phyloP scores from a whole-genome alignment of 2,888 invertebrate genomes.

The Coenonympha glycerion region DNA sequence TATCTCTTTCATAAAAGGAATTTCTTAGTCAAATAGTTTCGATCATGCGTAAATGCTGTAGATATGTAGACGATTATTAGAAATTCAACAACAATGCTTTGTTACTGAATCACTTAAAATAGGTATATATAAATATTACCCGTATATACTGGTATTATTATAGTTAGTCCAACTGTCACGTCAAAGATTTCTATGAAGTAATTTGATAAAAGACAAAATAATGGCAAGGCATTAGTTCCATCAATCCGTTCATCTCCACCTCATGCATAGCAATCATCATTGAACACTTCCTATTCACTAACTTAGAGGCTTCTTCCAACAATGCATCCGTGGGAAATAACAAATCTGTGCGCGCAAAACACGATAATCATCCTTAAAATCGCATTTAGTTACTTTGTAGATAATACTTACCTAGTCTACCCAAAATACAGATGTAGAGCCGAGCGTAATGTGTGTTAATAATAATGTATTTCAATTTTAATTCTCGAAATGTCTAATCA shows the following conservation, averaged over 20 bases:
- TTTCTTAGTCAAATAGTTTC: too few species aligned
- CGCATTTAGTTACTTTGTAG: constrained; percentile 13
- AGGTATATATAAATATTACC: too few species aligned
- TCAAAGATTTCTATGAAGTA: neutral
- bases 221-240: constrained; percentile 56
- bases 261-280: constrained; percentile 48
- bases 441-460: too few species aligned
- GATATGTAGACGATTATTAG: too few species aligned
- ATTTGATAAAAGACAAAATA: constrained; percentile 33
- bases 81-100: too few species aligned
- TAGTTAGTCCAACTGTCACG: neutral
- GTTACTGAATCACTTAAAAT: too few species aligned
- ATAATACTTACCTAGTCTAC: neutral
- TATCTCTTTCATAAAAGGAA: too few species aligned
- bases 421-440: too few species aligned
- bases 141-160: too few species aligned
- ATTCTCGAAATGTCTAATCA: too few species aligned
- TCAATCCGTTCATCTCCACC: constrained; percentile 38
- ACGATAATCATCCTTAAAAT: constrained; percentile 22
- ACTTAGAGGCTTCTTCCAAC: constrained; percentile 36
- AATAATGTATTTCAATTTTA: too few species aligned
- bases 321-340: constrained; percentile 60
- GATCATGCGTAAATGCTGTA: too few species aligned
- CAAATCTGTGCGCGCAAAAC: constrained; percentile 31
- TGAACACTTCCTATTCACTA: constrained; percentile 54